phyloP scores from a whole-genome alignment of 2,797 vertebrate species.

The Glyptemys insculpta region DNA sequence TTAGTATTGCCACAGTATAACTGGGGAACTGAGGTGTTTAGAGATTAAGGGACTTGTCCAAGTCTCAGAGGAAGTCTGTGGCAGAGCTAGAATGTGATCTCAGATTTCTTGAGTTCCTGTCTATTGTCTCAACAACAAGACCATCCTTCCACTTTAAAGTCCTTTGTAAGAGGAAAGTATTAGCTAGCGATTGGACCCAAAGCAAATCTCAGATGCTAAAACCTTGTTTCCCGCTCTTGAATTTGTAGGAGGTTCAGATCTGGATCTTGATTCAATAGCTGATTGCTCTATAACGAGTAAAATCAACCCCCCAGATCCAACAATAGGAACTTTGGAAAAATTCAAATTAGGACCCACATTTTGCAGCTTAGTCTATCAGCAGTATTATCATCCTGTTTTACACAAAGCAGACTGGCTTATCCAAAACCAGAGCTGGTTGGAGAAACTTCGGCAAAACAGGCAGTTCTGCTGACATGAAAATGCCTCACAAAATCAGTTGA shows the following conservation, averaged over 20 bases:
- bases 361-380: no score
- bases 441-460: no score
- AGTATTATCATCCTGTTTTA: no score
- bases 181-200: neutral
- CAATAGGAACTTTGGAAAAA: no score
- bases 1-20: neutral
- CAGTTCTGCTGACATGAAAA: fast-evolving
- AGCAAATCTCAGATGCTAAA: neutral
- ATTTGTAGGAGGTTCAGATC: neutral
- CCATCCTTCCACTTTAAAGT: fast-evolving
- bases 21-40: fast-evolving
- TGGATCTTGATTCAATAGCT: neutral
- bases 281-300: no score
- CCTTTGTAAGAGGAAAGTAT: neutral
- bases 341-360: no score
- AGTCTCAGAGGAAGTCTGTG: fast-evolving
- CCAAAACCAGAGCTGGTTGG: no score
- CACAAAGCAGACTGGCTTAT: no score
- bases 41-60: fast-evolving
- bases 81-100: neutral
- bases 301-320: no score
- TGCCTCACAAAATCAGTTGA: fast-evolving
- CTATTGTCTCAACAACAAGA: fast-evolving
- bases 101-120: fast-evolving
- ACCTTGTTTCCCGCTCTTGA: fast-evolving